Conservation (phyloP, 2,113 vertebrate genomes). For the Martes martes region DNA sequence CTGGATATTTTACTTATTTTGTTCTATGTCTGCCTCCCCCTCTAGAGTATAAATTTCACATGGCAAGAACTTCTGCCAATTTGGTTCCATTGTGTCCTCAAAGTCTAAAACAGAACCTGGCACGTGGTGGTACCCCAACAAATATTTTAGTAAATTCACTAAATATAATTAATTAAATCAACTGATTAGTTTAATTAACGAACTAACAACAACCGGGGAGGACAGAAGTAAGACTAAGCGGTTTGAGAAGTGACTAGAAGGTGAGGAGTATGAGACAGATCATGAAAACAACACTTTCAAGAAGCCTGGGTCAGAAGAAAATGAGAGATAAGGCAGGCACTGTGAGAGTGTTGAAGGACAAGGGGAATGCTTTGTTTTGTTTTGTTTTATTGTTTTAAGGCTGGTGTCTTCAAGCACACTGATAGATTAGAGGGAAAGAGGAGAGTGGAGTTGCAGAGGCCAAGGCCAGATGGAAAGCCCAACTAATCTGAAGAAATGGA, state of each 20-base stretch:
- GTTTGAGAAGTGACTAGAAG: not conserved
- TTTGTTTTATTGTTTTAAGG: not conserved
- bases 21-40: not conserved
- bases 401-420: not conserved
- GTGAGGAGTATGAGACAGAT: not conserved
- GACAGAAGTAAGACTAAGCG: not conserved
- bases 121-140: not conserved
- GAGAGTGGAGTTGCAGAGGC: not conserved
- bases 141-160: not conserved
- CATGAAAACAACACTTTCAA: not conserved
- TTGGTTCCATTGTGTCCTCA: not conserved
- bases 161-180: not conserved
- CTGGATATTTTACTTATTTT: not conserved
- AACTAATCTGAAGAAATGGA: not conserved
- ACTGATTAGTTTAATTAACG: not conserved
- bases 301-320: not conserved
- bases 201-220: not conserved
- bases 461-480: not conserved
- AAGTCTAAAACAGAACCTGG: not conserved
- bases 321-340: not conserved
- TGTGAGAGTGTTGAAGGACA: not conserved
- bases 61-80: not conserved
- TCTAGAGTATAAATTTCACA: not conserved
- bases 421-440: not conserved
- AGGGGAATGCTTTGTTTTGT: not conserved